A percentile compares a stretch with the other conserved stretches of the same genome.
These are phyloP conservation scores for Dryomyza anilis DNA, from an alignment of 2,888 invertebrate genomes.

Conservation along the genomic window DNA sequence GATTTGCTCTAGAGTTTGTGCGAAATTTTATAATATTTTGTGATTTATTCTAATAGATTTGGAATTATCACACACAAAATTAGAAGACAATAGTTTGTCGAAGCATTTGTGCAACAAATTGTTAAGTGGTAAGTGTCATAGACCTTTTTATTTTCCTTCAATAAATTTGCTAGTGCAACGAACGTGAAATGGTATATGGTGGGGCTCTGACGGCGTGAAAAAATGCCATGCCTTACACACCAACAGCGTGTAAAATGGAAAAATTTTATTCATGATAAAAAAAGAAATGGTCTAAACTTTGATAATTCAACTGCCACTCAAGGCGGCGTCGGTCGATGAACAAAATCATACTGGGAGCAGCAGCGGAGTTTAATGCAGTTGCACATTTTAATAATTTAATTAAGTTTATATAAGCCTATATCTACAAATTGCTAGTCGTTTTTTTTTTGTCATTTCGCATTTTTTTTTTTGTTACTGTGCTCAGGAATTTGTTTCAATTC, in stretches of 20 bases:
- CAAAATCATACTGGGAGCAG: neutral
- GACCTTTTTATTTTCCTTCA: neutral
- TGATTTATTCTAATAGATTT: conserved; percentile 8
- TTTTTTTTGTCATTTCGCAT: neutral
- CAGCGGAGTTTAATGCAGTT: neutral
- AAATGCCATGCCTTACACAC: too few relatives aligned
- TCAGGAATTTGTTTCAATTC: neutral
- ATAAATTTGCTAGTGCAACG: neutral
- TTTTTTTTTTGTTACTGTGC: neutral
- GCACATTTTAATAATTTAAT: too few relatives aligned
- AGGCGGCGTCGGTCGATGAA: neutral
- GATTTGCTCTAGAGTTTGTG: conserved; percentile 16
- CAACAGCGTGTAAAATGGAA: too few relatives aligned
- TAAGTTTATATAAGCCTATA: too few relatives aligned
- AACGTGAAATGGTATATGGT: too few relatives aligned
- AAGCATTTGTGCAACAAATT: conserved; percentile 2
- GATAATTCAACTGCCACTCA: neutral
- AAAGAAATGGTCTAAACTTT: neutral
- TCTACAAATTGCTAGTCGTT: neutral
- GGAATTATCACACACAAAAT: conserved; percentile 9
- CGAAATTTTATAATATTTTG: neutral
- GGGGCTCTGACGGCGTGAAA: too few relatives aligned
- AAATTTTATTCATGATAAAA: too few relatives aligned
- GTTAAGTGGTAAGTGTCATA: conserved; percentile 15
- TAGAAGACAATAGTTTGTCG: conserved; percentile 1